These are phyloP conservation scores for Tryphoninae sp. DNA, from an alignment of 2,888 invertebrate genomes.

Conservation along the genomic window DNA sequence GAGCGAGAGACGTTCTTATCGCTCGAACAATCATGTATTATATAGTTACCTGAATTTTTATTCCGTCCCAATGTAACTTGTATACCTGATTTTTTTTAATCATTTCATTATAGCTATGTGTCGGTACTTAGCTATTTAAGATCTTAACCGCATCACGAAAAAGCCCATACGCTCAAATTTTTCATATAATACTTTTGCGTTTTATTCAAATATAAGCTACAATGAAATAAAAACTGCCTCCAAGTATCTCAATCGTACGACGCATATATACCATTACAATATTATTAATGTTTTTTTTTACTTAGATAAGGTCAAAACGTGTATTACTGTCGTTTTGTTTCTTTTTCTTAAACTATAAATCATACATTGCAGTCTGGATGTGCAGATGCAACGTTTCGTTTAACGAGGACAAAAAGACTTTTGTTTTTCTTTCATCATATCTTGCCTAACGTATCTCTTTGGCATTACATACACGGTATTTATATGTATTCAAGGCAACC, in stretches of 20 bases:
- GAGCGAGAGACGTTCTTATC: slow-evolving; percentile 12
- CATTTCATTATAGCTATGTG: not conserved
- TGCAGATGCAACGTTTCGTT: slow-evolving; percentile 18
- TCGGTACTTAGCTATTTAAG: slow-evolving; percentile 21
- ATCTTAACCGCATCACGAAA: not conserved
- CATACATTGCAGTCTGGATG: slow-evolving; percentile 10
- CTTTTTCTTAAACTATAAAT: slow-evolving; percentile 10
- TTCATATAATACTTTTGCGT: slow-evolving; percentile 37
- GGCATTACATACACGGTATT: slow-evolving; percentile 43
- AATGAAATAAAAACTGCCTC: slow-evolving; percentile 49
- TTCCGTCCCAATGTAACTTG: slow-evolving; percentile 56
- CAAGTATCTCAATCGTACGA: slow-evolving; percentile 47
- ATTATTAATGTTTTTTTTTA: slow-evolving; percentile 16
- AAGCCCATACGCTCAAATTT: not conserved
- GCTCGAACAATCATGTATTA: not conserved
- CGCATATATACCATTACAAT: slow-evolving; percentile 13
- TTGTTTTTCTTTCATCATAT: slow-evolving; percentile 11
- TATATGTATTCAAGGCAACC: slow-evolving; percentile 45
- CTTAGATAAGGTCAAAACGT: slow-evolving; percentile 23
- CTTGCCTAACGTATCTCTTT: slow-evolving; percentile 33
- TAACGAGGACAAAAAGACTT: slow-evolving; percentile 16
- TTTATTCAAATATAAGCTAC: slow-evolving; percentile 56
- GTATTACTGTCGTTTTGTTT: slow-evolving; percentile 16
- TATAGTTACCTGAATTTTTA: slow-evolving; percentile 42
- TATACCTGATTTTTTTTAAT: slow-evolving; percentile 26